Evolutionary conservation across 2,888 invertebrate genomes (phyloP).

Genomic region (Rotaria magnacalcarata): DNA sequence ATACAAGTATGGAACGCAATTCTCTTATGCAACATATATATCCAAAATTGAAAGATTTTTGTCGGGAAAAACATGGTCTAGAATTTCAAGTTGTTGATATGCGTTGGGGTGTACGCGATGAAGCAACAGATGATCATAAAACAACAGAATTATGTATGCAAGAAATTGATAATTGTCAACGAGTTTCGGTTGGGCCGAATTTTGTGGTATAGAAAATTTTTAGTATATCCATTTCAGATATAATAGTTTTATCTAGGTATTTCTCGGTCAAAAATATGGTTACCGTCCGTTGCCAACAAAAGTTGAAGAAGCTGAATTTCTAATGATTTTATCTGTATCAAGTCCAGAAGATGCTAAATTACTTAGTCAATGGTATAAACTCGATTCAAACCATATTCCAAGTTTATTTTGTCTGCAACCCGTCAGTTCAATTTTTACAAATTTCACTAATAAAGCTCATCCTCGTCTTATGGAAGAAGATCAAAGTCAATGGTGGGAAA

Average conservation of each 20-base stretch:
- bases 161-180: slow-evolving; percentile 93
- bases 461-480: slow-evolving; percentile 91
- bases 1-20: slow-evolving; percentile 92
- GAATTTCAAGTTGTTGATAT: slow-evolving; percentile 99
- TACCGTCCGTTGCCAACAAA: slow-evolving; percentile 94
- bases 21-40: slow-evolving; percentile 96
- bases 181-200: slow-evolving; percentile 93
- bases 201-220: slow-evolving; percentile 66
- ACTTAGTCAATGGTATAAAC: slow-evolving; percentile 64
- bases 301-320: slow-evolving; percentile 72
- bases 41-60: slow-evolving; percentile 90
- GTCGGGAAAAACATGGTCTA: slow-evolving; percentile 88
- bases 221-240: too few relatives aligned
- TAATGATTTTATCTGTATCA: slow-evolving; percentile 31
- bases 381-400: slow-evolving; percentile 71
- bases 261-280: slow-evolving; percentile 94
- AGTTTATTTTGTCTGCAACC: slow-evolving; percentile 72
- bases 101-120: slow-evolving; percentile 96
- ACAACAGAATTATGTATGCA: slow-evolving; percentile 95
- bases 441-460: slow-evolving; percentile 88
- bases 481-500: slow-evolving; percentile 96
- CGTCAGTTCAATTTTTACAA: slow-evolving; percentile 82
- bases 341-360: slow-evolving; percentile 39
- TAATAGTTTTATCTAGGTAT: slow-evolving; percentile 65
- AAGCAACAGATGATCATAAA: slow-evolving; percentile 98